Conservation (phyloP, 2,797 vertebrate genomes). For the Echiichthys vipera region DNA sequence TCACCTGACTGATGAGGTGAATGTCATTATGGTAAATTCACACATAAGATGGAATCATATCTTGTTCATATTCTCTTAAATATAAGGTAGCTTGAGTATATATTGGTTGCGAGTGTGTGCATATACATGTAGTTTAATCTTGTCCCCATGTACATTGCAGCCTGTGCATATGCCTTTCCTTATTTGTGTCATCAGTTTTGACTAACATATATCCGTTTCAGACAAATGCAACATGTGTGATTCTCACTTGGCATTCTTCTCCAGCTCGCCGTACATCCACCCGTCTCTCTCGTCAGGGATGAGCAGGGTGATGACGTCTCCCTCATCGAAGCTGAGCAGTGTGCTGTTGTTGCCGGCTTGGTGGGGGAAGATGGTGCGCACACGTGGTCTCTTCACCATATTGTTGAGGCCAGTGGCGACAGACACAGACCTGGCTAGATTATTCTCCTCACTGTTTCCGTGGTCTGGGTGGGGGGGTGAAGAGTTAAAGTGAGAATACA, state of each 20-base stretch:
- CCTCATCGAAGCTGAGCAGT: conserved; percentile 93
- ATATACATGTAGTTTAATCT: background rate
- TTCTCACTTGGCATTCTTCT: conserved; percentile 89
- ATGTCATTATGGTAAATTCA: background rate
- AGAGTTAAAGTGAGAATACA: background rate
- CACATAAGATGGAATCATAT: background rate
- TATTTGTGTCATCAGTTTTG: background rate
- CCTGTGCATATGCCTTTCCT: background rate
- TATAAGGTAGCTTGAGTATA: background rate
- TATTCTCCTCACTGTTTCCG: conserved; percentile 80
- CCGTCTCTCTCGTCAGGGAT: conserved; percentile 95
- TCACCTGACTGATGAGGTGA: conserved; percentile 1
- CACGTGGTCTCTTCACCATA: conserved; percentile 90
- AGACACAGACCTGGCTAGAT: conserved; percentile 89
- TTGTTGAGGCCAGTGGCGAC: conserved; percentile 93
- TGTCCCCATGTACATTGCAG: background rate
- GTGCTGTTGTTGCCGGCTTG: conserved; percentile 89
- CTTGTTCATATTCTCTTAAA: background rate
- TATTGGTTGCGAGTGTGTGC: background rate
- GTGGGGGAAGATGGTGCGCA: conserved; percentile 96
- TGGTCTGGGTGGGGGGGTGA: conserved; percentile 61
- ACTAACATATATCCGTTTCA: background rate
- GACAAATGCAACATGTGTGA: background rate
- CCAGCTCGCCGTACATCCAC: conserved; percentile 96
- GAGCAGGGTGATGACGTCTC: conserved; percentile 91